Conservation (phyloP, 2,888 invertebrate species). For the Nycteola revayana region DNA sequence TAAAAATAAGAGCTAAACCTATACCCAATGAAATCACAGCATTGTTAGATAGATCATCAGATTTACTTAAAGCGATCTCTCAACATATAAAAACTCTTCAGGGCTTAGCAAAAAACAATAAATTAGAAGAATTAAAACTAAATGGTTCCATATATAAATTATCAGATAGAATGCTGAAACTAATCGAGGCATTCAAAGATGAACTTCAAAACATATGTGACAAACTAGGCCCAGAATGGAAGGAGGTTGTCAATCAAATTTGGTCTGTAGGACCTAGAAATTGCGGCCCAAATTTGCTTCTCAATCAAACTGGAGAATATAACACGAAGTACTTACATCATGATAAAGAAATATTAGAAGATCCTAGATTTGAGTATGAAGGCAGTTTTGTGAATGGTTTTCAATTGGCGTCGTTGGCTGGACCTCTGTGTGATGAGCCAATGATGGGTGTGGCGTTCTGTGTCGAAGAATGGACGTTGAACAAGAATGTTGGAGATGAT, state of each 20-base stretch:
- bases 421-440: constrained; percentile 98
- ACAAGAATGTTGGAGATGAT: constrained; percentile 62
- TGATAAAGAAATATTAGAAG: constrained; percentile 64
- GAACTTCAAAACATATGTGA: constrained; percentile 83
- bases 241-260: constrained; percentile 83
- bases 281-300: constrained; percentile 93
- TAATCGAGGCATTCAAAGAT: constrained; percentile 72
- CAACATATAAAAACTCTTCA: constrained; percentile 69
- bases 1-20: constrained; percentile 89
- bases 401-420: constrained; percentile 92
- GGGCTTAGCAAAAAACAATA: constrained; percentile 60
- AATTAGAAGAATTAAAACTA: constrained; percentile 47
- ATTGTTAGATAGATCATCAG: constrained; percentile 86
- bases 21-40: constrained; percentile 87
- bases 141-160: constrained; percentile 55
- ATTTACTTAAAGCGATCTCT: constrained; percentile 86
- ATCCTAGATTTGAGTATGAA: constrained; percentile 85
- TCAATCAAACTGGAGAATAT: constrained; percentile 90
- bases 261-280: constrained; percentile 97
- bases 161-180: constrained; percentile 67
- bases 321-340: constrained; percentile 64
- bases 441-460: constrained; percentile 97
- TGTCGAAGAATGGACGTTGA: constrained; percentile 90
- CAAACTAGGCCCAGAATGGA: constrained; percentile 80
- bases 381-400: constrained; percentile 93